Evolutionary conservation across 1,140 invertebrate genomes (phyloP).

Genomic region (Trachymyrmex septentrionalis): DNA sequence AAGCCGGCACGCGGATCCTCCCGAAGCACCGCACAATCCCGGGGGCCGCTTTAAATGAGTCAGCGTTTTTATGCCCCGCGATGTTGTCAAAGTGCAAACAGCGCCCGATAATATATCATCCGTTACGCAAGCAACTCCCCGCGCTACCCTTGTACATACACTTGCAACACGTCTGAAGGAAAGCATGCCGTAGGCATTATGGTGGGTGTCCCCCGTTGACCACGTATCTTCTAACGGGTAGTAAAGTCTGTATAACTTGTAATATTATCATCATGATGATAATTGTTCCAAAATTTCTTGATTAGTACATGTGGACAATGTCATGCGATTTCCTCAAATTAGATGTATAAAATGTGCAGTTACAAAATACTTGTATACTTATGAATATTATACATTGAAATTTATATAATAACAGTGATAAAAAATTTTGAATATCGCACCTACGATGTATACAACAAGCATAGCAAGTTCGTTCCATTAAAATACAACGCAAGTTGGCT

Average conservation of each 20-base stretch:
- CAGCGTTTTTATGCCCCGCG: conserved; percentile 87
- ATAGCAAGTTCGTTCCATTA: conserved; percentile 75
- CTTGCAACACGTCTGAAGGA: conserved; percentile 54
- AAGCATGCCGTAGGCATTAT: conserved; percentile 52
- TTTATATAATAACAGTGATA: conserved; percentile 11
- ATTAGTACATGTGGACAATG: background rate
- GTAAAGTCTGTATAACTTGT: conserved; percentile 46
- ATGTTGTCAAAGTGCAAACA: conserved; percentile 87
- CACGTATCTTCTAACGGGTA: conserved; percentile 35
- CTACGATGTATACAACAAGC: conserved; percentile 22
- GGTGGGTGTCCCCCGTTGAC: conserved; percentile 31
- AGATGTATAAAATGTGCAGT: background rate
- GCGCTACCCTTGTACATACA: conserved; percentile 54
- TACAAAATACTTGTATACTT: background rate
- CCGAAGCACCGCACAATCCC: conserved; percentile 82
- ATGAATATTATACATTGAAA: background rate
- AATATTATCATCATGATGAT: conserved; percentile 29
- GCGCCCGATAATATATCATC: conserved; percentile 87
- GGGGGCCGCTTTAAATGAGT: conserved; percentile 87
- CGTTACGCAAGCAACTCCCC: conserved; percentile 80
- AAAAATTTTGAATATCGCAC: conserved; percentile 28
- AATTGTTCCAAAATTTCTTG: background rate
- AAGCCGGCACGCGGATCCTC: conserved; percentile 80
- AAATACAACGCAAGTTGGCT: conserved; percentile 77
- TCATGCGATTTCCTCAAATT: background rate